A percentile compares a stretch with the other conserved stretches of the same genome.
phyloP scores from a whole-genome alignment of 2,797 vertebrate genomes.

The Rhinichthys osculus region DNA sequence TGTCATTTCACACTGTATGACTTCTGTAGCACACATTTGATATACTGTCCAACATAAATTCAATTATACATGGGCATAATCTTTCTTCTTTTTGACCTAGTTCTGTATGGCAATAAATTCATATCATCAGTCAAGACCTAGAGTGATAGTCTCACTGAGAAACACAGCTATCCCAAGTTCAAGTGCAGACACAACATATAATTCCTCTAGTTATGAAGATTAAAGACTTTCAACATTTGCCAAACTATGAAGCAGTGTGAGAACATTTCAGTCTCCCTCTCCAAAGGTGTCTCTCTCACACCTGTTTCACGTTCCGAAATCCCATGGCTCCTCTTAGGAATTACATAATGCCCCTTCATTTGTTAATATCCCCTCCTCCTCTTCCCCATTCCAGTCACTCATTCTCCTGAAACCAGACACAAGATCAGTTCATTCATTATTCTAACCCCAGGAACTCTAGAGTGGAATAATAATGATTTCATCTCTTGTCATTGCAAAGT shows the following conservation, averaged over 20 bases:
- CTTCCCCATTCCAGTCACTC: background rate
- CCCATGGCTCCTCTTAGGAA: constrained; percentile 18
- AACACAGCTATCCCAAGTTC: constrained; percentile 41
- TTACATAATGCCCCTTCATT: constrained; percentile 22
- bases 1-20: background rate
- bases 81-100: constrained; percentile 25
- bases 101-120: constrained; percentile 20
- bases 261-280: constrained; percentile 29
- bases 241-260: constrained; percentile 32
- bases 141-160: constrained; percentile 32
- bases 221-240: constrained; percentile 44
- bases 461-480: constrained; percentile 28
- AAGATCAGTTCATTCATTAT: constrained; percentile 31
- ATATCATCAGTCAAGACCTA: constrained; percentile 32
- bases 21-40: background rate
- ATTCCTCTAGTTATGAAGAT: constrained; percentile 38
- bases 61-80: background rate
- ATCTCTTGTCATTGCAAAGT: constrained; percentile 9
- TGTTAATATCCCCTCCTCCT: background rate
- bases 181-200: constrained; percentile 38
- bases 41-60: constrained; percentile 40
- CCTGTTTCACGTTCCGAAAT: constrained; percentile 36
- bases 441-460: constrained; percentile 24
- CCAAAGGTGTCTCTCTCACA: constrained; percentile 29
- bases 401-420: constrained; percentile 24